Base-by-base conservation (phyloP, 2,797 vertebrate genomes). In the Microctenopoma stevenorrisi region DNA sequence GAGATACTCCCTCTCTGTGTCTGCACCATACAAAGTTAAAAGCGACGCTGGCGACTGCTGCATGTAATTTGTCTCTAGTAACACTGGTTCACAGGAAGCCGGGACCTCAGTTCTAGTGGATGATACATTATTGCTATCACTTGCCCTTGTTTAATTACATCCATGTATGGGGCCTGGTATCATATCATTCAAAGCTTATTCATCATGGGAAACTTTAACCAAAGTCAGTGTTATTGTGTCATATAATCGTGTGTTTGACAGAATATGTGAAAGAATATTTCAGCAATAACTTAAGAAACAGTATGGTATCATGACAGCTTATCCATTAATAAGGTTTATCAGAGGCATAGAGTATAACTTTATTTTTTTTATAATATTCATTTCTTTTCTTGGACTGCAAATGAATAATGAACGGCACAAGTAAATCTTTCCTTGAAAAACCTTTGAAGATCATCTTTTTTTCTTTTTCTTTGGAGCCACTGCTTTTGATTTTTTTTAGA, bases 101-200 rank as follows among this genome's bases (percentile, higher is more conserved):
- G 22, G 81, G 84, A 88, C 86, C 86, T 82, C 84, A 54, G 83
- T 83, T 83, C 56, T 37, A 16, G 53, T 63, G 74, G 79, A 88
- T 90, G 84, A 91, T 89, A 60, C 84, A 90, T 90, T 78, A 82
- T 87, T 67, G 74, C 86, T 62, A 85, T 90, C 78, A 69, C 81
- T 87, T 81, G 88, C 54, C 83, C 77, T 88, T 86, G 89, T 90
- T 91, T 91, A 91, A 93, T 91, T 89, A 84, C 88, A 78, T 79
- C 79, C 83, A 82, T 64, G 88, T 74, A 89, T 86, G 88, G 81
- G 85, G 88, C 86, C 85, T 69, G 73, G 59, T 76, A 76, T 84
- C 79, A 81, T 79, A 81, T 84, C 74, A 79, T 85, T 79, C 80
- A 75, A 78, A 86, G 75, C 76, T 16, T 73, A 88, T 89, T 75